phyloP scores from a whole-genome alignment of 2,797 vertebrate genomes.

The Danio aesculapii region DNA sequence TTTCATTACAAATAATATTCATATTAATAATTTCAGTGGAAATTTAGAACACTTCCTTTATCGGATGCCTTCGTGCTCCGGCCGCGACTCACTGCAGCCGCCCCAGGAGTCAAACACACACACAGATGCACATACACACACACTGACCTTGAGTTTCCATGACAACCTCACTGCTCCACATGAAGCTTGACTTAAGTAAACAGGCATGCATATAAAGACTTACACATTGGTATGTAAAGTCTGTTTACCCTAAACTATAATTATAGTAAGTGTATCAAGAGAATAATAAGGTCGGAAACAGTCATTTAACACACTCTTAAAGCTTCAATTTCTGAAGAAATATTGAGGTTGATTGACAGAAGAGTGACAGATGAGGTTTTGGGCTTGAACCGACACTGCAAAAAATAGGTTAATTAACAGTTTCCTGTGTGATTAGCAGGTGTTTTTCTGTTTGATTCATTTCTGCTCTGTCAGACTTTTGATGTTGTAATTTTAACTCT shows the following conservation, averaged over 20 bases:
- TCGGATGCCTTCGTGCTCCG: neutral
- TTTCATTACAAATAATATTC: neutral
- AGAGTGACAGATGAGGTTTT: neutral
- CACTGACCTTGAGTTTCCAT: conserved; percentile 62
- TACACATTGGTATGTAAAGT: conserved; percentile 14
- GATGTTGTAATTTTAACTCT: too few relatives aligned
- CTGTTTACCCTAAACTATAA: neutral
- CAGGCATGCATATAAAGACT: conserved; percentile 26
- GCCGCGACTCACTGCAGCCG: neutral
- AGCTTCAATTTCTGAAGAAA: too few relatives aligned
- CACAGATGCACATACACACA: conserved; percentile 2
- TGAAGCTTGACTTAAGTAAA: conserved; percentile 53
- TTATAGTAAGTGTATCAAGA: neutral
- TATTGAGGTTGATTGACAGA: neutral
- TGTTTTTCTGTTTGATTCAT: too few relatives aligned
- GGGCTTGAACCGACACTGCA: neutral
- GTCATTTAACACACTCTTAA: neutral
- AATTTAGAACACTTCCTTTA: neutral
- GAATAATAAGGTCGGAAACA: conserved; percentile 8
- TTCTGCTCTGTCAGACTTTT: too few relatives aligned
- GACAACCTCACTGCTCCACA: conserved; percentile 52
- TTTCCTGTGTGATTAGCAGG: too few relatives aligned
- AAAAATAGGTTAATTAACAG: too few relatives aligned
- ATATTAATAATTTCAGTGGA: too few relatives aligned
- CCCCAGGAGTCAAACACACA: conserved; percentile 36